phyloP scores from a whole-genome alignment of 2,888 invertebrate genomes.

The Alloscopus bannaensis region DNA sequence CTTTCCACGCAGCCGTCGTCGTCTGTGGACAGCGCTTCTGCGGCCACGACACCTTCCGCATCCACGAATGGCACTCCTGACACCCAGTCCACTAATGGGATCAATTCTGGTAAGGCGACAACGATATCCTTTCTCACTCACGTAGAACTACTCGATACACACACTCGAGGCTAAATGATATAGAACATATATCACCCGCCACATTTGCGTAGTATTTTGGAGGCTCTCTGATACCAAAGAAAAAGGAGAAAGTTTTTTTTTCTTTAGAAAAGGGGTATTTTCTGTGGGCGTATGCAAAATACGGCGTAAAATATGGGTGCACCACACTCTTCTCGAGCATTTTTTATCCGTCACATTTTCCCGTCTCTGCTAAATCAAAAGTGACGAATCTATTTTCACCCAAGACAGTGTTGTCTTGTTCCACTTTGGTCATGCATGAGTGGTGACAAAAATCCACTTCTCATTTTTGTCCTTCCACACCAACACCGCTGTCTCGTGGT shows the following conservation, averaged over 20 bases:
- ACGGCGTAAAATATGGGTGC: not conserved
- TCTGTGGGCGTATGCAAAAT: conserved; percentile 18
- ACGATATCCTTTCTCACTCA: not conserved
- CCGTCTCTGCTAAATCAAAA: conserved; percentile 1
- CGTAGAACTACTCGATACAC: not conserved
- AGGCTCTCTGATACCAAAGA: too few relatives aligned
- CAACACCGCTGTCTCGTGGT: too few relatives aligned
- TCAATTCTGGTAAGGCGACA: conserved; percentile 71
- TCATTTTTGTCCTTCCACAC: too few relatives aligned
- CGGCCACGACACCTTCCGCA: conserved; percentile 72
- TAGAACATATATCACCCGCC: not conserved
- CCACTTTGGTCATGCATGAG: not conserved
- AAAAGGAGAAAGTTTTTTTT: conserved; percentile 5
- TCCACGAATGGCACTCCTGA: conserved; percentile 73
- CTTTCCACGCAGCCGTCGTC: conserved; percentile 62
- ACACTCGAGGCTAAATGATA: not conserved
- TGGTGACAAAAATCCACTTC: too few relatives aligned
- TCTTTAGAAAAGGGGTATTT: too few relatives aligned
- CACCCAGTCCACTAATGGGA: conserved; percentile 73
- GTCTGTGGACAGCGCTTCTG: conserved; percentile 72
- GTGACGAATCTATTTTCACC: not conserved
- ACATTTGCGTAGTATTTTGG: not conserved
- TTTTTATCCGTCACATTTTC: conserved; percentile 3
- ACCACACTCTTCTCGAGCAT: too few relatives aligned
- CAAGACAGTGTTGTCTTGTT: too few relatives aligned